phyloP scores from a whole-genome alignment of 2,888 invertebrate genomes.

The Nomada ferruginata region DNA sequence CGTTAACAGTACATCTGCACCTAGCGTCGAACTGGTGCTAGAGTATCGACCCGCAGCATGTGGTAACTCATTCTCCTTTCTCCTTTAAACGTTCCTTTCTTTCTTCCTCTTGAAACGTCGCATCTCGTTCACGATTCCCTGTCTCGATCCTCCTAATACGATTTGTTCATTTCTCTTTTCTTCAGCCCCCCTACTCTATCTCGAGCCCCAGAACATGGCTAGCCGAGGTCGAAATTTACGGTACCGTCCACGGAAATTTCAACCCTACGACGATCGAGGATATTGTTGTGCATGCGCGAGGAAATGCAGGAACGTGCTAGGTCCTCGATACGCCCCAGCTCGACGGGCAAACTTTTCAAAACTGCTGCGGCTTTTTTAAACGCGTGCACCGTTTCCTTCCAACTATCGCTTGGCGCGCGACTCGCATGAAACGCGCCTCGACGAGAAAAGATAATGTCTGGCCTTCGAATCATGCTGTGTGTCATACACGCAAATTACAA shows the following conservation, averaged over 20 bases:
- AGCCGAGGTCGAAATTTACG: slow-evolving; percentile 52
- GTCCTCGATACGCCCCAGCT: slow-evolving; percentile 6
- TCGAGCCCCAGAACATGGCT: background rate
- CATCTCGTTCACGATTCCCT: slow-evolving; percentile 23
- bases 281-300: slow-evolving; percentile 68
- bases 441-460: slow-evolving; percentile 8
- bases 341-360: background rate
- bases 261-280: slow-evolving; percentile 26
- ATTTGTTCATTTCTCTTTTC: slow-evolving; percentile 22
- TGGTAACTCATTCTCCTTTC: slow-evolving; percentile 65
- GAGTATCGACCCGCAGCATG: slow-evolving; percentile 80
- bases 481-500: slow-evolving; percentile 15
- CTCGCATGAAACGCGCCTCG: background rate
- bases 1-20: slow-evolving; percentile 68
- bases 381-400: background rate
- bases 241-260: slow-evolving; percentile 55
- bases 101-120: slow-evolving; percentile 30
- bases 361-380: background rate
- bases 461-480: background rate
- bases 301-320: slow-evolving; percentile 51
- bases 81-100: slow-evolving; percentile 46
- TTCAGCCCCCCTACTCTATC: slow-evolving; percentile 17
- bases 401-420: too few relatives aligned
- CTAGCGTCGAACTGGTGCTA: slow-evolving; percentile 67
- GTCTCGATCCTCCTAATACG: slow-evolving; percentile 44